Evolutionary conservation across 1,140 invertebrate species (phyloP).

Genomic region (Akabosia matsudoensis): DNA sequence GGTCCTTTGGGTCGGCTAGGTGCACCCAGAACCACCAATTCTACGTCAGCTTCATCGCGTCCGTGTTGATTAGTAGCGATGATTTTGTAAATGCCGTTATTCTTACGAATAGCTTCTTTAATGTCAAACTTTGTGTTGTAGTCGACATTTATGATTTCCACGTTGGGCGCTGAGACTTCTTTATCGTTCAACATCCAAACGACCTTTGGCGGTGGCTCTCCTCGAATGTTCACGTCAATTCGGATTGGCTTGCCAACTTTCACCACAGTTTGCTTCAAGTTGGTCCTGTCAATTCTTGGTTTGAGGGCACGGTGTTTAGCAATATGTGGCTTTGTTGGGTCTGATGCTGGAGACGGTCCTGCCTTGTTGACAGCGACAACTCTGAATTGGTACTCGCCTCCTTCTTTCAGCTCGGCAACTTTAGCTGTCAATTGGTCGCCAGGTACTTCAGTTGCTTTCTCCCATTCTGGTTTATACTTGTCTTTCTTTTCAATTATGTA

Average conservation of each 20-base stretch:
- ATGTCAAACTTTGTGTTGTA: conserved; percentile 91
- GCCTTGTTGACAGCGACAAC: conserved; percentile 95
- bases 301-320: conserved; percentile 84
- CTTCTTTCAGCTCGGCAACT: conserved; percentile 82
- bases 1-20: conserved; percentile 84
- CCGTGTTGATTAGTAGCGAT: conserved; percentile 88
- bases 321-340: conserved; percentile 85
- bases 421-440: conserved; percentile 72
- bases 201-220: conserved; percentile 88
- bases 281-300: conserved; percentile 93
- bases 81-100: conserved; percentile 87
- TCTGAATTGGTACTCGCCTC: conserved; percentile 91
- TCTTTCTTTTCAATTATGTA: conserved; percentile 98
- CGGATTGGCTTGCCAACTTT: conserved; percentile 88
- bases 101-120: conserved; percentile 73
- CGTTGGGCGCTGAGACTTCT: conserved; percentile 62
- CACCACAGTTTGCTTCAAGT: conserved; percentile 83
- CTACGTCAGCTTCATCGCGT: conserved; percentile 87
- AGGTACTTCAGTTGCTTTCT: conserved; percentile 73
- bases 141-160: conserved; percentile 83
- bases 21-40: conserved; percentile 81
- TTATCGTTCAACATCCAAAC: conserved; percentile 74
- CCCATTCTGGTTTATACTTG: conserved; percentile 72
- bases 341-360: conserved; percentile 77
- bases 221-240: conserved; percentile 88